A percentile compares a stretch with the other conserved stretches of the same genome.
Conservation (phyloP, 2,113 vertebrate species). For the Gambusia affinis region DNA sequence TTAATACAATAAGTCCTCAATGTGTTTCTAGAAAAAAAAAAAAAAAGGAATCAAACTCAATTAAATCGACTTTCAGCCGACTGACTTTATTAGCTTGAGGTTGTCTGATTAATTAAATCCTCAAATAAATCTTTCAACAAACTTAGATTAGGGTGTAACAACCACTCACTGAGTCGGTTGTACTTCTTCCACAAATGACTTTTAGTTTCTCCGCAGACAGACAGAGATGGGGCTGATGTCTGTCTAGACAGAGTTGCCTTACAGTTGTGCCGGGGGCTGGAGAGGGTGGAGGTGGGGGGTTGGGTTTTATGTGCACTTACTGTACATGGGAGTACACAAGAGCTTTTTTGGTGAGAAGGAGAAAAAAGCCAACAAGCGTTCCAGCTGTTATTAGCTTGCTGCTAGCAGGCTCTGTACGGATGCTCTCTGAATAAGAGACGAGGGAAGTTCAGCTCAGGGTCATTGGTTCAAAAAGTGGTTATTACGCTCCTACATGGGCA, state of each 20-base stretch:
- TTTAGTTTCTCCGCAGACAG: conserved; percentile 29
- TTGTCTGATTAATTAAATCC: not conserved
- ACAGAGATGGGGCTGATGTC: conserved; percentile 25
- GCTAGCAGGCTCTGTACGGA: conserved; percentile 31
- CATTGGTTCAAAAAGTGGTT: conserved; percentile 39
- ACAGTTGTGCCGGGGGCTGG: conserved; percentile 10
- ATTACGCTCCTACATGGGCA: not conserved
- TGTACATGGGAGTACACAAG: conserved; percentile 22
- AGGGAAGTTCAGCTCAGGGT: conserved; percentile 56
- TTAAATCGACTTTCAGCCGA: not conserved
- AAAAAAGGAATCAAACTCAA: not conserved
- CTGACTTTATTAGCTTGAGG: not conserved
- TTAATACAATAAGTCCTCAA: conserved; percentile 2
- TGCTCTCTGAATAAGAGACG: conserved; percentile 45
- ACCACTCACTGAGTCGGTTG: not conserved
- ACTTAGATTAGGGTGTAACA: not conserved
- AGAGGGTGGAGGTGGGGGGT: no score
- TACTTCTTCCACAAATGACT: conserved; percentile 12
- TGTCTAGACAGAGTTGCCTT: conserved; percentile 58
- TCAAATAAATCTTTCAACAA: conserved; percentile 1
- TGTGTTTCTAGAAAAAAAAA: not conserved
- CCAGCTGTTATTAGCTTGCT: conserved; percentile 62
- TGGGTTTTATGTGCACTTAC: not conserved
- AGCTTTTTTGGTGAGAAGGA: not conserved
- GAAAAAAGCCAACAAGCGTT: conserved; percentile 28